Evolutionary conservation across 2,888 invertebrate genomes (phyloP).

Genomic region (Hartigia nigra): DNA sequence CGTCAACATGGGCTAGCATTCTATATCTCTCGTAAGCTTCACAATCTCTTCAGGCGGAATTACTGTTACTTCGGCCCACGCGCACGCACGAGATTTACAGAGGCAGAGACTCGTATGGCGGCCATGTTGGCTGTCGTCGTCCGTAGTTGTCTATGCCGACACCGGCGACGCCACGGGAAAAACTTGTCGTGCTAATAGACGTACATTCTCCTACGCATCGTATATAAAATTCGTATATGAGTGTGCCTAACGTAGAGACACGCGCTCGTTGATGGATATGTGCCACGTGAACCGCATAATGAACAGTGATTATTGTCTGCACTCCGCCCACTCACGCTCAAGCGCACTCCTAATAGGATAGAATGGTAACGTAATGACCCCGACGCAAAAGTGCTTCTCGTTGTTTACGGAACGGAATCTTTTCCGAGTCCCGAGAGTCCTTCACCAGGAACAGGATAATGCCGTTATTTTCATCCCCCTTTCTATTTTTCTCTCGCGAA

Average conservation of each 20-base stretch:
- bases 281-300: conserved; percentile 49
- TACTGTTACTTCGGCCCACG: conserved; percentile 28
- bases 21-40: not conserved
- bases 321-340: conserved; percentile 38
- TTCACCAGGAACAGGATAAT: not conserved
- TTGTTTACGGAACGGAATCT: not conserved
- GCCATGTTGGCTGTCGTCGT: not conserved
- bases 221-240: conserved; percentile 34
- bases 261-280: conserved; percentile 39
- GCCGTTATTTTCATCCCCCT: not conserved
- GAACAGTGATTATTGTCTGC: conserved; percentile 42
- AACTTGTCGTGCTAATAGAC: conserved; percentile 1
- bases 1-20: not conserved
- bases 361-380: conserved; percentile 21
- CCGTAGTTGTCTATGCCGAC: not conserved
- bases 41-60: conserved; percentile 12
- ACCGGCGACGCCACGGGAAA: conserved; percentile 1
- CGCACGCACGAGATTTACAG: conserved; percentile 5
- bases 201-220: conserved; percentile 9
- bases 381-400: conserved; percentile 4
- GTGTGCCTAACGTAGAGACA: conserved; percentile 40
- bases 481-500: not conserved
- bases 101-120: not conserved
- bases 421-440: not conserved
- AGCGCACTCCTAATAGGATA: conserved; percentile 16